A percentile compares a stretch with the other conserved stretches of the same genome.
phyloP scores from a whole-genome alignment of 2,888 invertebrate genomes.

The Acanthosepion lycidas region DNA sequence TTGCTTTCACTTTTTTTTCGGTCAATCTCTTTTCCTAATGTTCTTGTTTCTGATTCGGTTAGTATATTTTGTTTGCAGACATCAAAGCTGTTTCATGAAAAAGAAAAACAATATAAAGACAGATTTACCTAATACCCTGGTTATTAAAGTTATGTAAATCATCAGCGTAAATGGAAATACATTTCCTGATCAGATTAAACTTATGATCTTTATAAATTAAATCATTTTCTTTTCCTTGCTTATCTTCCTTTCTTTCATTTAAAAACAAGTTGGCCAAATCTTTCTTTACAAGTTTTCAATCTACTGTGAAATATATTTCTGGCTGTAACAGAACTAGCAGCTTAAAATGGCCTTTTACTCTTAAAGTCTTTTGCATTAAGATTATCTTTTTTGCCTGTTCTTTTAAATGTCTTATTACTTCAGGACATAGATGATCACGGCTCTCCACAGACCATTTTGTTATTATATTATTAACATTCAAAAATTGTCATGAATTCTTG shows the following conservation, averaged over 20 bases:
- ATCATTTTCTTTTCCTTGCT: neutral
- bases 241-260: neutral
- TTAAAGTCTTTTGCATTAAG: too few relatives aligned
- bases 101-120: neutral
- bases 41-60: neutral
- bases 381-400: too few relatives aligned
- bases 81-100: neutral
- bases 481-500: too few relatives aligned
- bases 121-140: neutral
- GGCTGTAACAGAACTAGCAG: too few relatives aligned
- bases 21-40: neutral
- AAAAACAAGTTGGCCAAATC: neutral
- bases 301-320: too few relatives aligned
- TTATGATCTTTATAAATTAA: neutral
- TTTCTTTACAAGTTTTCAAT: neutral
- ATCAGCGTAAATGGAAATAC: neutral
- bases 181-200: neutral
- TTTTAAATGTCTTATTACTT: too few relatives aligned
- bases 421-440: too few relatives aligned
- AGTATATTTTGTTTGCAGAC: neutral
- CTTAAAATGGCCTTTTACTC: too few relatives aligned
- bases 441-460: too few relatives aligned
- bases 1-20: too few relatives aligned
- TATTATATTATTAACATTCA: too few relatives aligned
- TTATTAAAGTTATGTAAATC: too few relatives aligned